A percentile compares a stretch with the other conserved stretches of the same genome.
Conservation (phyloP, 92 coral and sea anemone genomes). For the Phenganax stokvisi region DNA sequence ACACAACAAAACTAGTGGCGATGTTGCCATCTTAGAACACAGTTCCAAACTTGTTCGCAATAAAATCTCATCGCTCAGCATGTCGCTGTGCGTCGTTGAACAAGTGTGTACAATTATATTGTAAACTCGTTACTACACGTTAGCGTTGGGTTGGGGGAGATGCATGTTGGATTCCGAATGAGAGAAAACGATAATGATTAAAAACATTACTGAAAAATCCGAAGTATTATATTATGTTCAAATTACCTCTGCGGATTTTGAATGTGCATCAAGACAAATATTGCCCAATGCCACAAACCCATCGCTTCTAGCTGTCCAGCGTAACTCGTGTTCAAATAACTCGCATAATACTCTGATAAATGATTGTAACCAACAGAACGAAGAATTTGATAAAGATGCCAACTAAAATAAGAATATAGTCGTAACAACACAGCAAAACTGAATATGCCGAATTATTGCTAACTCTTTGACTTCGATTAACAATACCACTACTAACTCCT, state of each 20-base stretch:
- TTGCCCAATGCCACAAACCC: constrained; percentile 98
- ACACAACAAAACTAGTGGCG: no score
- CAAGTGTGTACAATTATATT: not conserved
- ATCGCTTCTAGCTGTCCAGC: constrained; percentile 91
- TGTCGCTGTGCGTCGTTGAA: not conserved
- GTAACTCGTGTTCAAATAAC: constrained; percentile 66
- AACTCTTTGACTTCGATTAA: no score
- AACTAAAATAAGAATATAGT: constrained; percentile 46
- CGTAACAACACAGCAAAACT: not conserved
- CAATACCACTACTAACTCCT: no score
- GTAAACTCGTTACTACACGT: no score
- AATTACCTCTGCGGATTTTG: constrained; percentile 58
- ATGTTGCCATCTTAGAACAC: no score
- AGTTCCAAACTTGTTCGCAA: no score
- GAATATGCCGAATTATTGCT: no score
- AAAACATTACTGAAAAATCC: not conserved
- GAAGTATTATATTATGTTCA: not conserved
- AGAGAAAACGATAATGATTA: no score
- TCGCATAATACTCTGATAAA: constrained; percentile 68
- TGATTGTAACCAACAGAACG: constrained; percentile 83
- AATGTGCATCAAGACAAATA: constrained; percentile 83
- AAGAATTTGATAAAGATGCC: constrained; percentile 88
- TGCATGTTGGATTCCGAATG: no score
- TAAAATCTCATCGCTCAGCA: not conserved
- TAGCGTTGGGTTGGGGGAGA: no score